Evolutionary conservation across 2,113 vertebrate genomes (phyloP).

Genomic region (Chionodraco myersi): DNA sequence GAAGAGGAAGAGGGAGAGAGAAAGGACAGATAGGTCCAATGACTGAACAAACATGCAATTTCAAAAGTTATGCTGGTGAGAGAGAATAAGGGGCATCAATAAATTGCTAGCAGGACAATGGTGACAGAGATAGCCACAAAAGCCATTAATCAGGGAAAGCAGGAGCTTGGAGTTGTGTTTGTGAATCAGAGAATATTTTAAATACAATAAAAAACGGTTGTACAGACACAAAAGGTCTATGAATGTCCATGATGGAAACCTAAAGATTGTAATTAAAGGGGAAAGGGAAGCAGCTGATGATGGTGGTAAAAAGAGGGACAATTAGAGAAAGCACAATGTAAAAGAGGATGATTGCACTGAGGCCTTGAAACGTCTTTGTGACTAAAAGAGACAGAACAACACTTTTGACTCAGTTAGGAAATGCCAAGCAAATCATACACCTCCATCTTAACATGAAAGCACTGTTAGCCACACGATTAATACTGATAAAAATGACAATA

Average conservation of each 20-base stretch:
- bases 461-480: constrained; percentile 5
- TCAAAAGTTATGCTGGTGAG: constrained; percentile 1
- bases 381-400: constrained; percentile 15
- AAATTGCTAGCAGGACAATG: not conserved
- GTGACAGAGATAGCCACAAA: not conserved
- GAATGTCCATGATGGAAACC: constrained; percentile 1
- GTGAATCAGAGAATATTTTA: not conserved
- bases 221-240: not conserved
- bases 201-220: not conserved
- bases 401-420: constrained; percentile 3
- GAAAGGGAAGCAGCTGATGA: constrained; percentile 22
- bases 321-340: constrained; percentile 6
- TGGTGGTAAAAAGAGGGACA: constrained; percentile 18
- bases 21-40: not conserved
- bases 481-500: constrained; percentile 24
- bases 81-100: not conserved
- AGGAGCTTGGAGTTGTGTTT: too few relatives aligned
- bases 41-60: constrained; percentile 11
- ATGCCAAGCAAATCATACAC: not conserved
- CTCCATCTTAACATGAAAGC: constrained; percentile 7
- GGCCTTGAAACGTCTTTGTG: constrained; percentile 42
- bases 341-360: constrained; percentile 24
- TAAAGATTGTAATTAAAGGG: constrained; percentile 10
- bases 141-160: not conserved
- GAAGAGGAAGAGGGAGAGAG: not conserved